Evolutionary conservation across 23 tunicate genomes (phyloP).

Genomic region (Trididemnum nubilum): DNA sequence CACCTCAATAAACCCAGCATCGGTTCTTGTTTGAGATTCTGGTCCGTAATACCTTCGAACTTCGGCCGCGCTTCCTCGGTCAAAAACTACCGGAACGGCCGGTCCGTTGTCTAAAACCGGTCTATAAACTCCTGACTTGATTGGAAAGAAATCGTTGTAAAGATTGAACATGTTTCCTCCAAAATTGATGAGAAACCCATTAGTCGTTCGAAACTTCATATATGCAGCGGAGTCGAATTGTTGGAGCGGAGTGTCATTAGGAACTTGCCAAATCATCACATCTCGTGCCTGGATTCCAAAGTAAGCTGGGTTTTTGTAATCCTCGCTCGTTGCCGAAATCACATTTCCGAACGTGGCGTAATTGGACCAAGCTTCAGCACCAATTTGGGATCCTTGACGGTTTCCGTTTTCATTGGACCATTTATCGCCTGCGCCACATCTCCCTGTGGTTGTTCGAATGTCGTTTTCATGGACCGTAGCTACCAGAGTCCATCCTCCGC

Average conservation of each 20-base stretch:
- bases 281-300: conserved; percentile 47
- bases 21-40: neutral
- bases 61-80: conserved; percentile 7
- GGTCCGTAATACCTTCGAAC: conserved; percentile 4
- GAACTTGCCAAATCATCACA: too few species aligned
- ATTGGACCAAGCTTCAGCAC: too few species aligned
- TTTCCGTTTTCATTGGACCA: too few species aligned
- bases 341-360: conserved; percentile 44
- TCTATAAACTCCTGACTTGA: conserved; percentile 24
- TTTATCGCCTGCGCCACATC: conserved; percentile 53
- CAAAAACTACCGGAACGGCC: conserved; percentile 43
- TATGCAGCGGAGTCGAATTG: too few species aligned
- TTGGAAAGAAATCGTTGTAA: too few species aligned
- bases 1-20: too few species aligned
- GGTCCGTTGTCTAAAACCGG: conserved; percentile 56
- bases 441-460: conserved; percentile 32
- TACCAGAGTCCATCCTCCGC: too few species aligned
- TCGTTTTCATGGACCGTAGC: too few species aligned
- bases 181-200: conserved; percentile 39
- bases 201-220: conserved; percentile 50
- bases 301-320: conserved; percentile 68
- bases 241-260: too few species aligned
- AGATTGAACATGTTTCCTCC: too few species aligned
- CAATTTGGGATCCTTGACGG: too few species aligned
- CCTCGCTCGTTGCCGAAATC: conserved; percentile 60